phyloP scores from a whole-genome alignment of 2,113 vertebrate genomes.

The Tachuris rubrigastra region DNA sequence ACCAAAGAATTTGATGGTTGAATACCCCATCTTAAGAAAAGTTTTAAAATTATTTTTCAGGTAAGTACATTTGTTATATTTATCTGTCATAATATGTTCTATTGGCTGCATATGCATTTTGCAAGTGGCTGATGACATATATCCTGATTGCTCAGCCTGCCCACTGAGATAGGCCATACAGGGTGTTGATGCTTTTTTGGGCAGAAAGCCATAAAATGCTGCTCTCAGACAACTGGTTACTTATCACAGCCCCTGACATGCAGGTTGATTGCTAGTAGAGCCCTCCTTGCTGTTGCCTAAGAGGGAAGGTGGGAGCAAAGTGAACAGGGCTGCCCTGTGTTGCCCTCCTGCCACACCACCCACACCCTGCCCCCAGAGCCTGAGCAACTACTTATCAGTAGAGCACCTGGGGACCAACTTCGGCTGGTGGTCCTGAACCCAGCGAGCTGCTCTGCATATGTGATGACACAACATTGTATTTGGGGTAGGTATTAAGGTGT shows the following conservation, averaged over 20 bases:
- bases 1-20: not conserved
- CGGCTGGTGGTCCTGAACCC: not conserved
- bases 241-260: not conserved
- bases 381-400: not conserved
- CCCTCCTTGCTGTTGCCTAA: not conserved
- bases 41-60: not conserved
- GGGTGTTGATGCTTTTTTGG: not conserved
- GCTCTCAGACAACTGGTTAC: not conserved
- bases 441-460: rapidly evolving
- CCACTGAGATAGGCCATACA: not conserved
- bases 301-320: not conserved
- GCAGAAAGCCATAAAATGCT: not conserved
- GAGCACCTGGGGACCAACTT: not conserved
- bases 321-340: not conserved
- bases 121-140: not conserved
- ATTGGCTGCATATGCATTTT: not conserved
- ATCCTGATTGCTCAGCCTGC: not conserved
- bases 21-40: not conserved
- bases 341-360: not conserved
- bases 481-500: not conserved
- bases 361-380: not conserved
- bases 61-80: not conserved
- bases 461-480: not conserved
- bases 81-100: not conserved
- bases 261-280: not conserved